These are phyloP conservation scores for Phaenicophaeus curvirostris DNA, from an alignment of 2,797 vertebrate species.

Conservation along the genomic window DNA sequence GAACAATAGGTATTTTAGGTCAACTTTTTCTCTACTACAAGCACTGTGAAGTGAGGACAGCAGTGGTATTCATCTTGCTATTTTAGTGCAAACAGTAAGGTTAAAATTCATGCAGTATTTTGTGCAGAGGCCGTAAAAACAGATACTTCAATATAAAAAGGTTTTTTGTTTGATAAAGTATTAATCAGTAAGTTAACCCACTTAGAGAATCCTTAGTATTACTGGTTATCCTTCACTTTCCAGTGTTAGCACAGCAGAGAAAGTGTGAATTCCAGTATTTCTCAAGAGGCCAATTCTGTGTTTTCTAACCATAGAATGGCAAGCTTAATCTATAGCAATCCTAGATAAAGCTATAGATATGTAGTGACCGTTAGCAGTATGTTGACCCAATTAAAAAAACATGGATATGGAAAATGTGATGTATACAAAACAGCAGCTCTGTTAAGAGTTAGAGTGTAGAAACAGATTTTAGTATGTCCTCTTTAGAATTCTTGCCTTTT, in stretches of 20 bases:
- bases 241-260: not conserved
- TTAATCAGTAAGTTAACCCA: not conserved
- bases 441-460: not conserved
- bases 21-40: not conserved
- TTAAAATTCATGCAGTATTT: not conserved
- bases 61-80: not conserved
- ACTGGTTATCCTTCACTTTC: not conserved
- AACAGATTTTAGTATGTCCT: not conserved
- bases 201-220: not conserved
- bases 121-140: not conserved
- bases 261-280: not conserved
- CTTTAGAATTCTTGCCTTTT: not conserved
- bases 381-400: not conserved
- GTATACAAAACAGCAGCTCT: not conserved
- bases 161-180: not conserved
- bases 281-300: not conserved
- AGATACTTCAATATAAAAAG: not conserved
- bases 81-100: not conserved
- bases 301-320: not conserved
- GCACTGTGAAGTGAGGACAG: not conserved
- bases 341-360: not conserved
- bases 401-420: not conserved
- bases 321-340: not conserved
- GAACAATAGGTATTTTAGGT: not conserved
- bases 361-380: not conserved